Conservation (phyloP, 1,140 invertebrate genomes). For the Drosophila grimshawi region DNA sequence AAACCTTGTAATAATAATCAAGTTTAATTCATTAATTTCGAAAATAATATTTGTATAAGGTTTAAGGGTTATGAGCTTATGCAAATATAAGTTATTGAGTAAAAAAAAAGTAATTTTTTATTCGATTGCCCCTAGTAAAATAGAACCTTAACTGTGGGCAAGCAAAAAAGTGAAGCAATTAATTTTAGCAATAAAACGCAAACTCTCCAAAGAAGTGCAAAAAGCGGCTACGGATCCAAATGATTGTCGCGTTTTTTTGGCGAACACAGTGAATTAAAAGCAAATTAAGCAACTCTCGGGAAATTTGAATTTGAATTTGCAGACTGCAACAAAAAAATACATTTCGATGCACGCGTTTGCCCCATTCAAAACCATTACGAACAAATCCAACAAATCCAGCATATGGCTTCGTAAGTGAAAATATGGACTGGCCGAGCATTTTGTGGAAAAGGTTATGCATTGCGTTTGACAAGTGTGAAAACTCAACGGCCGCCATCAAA, state of each 20-base stretch:
- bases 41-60: no score
- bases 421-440: conserved; percentile 7
- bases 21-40: no score
- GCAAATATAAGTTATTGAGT: no score
- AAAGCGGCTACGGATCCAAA: conserved; percentile 1
- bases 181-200: conserved; percentile 7
- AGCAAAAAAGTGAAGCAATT: conserved; percentile 13
- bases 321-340: conserved; percentile 30
- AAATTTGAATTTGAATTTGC: conserved; percentile 21
- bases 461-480: background rate
- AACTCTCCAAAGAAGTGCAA: background rate
- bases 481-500: conserved; percentile 23
- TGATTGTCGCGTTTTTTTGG: conserved; percentile 31
- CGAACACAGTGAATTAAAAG: conserved; percentile 57
- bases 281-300: conserved; percentile 69
- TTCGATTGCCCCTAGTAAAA: background rate
- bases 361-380: conserved; percentile 42
- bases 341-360: conserved; percentile 25
- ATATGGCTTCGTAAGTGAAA: background rate
- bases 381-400: conserved; percentile 50
- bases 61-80: no score
- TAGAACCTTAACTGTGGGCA: no score
- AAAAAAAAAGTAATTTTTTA: no score
- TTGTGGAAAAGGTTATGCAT: conserved; percentile 18
- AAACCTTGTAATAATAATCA: no score